Conservation (phyloP, 2,888 invertebrate genomes). For the Bhutanitis thaidina region DNA sequence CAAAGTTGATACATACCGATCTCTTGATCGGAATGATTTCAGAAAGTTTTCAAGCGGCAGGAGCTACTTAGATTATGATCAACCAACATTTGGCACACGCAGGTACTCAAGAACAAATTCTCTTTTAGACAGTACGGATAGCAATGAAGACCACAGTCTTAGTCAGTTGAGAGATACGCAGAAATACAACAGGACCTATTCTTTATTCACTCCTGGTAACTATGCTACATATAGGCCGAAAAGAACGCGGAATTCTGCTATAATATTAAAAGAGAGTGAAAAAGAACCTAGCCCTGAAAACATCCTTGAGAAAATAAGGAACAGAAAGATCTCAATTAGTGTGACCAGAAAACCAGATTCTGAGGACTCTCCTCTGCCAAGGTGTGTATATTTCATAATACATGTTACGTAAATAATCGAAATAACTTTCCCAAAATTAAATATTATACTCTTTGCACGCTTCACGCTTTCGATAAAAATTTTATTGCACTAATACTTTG, state of each 20-base stretch:
- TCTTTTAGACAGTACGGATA: slow-evolving; percentile 62
- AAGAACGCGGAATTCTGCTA: slow-evolving; percentile 70
- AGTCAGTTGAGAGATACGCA: slow-evolving; percentile 55
- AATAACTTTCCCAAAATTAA: slow-evolving; percentile 66
- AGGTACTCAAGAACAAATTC: slow-evolving; percentile 72
- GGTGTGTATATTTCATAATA: slow-evolving; percentile 66
- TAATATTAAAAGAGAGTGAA: slow-evolving; percentile 72
- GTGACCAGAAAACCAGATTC: slow-evolving; percentile 68
- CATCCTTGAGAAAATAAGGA: slow-evolving; percentile 72
- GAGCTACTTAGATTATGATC: slow-evolving; percentile 67
- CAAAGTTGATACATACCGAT: slow-evolving; percentile 69
- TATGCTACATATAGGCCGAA: slow-evolving; percentile 75
- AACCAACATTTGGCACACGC: slow-evolving; percentile 58
- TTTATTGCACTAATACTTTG: slow-evolving; percentile 71
- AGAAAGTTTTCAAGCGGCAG: slow-evolving; percentile 62
- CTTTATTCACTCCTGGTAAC: slow-evolving; percentile 71
- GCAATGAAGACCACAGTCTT: slow-evolving; percentile 48
- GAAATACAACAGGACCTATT: slow-evolving; percentile 69
- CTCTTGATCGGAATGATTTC: slow-evolving; percentile 70
- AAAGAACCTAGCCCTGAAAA: slow-evolving; percentile 75
- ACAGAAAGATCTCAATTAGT: slow-evolving; percentile 72
- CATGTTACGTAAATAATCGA: slow-evolving; percentile 70
- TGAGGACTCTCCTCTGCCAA: slow-evolving; percentile 61
- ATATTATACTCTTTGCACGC: slow-evolving; percentile 73
- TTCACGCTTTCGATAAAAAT: slow-evolving; percentile 72